A percentile compares a stretch with the other conserved stretches of the same genome.
phyloP scores from a whole-genome alignment of 2,888 invertebrate genomes.

The Diaphora mendica region DNA sequence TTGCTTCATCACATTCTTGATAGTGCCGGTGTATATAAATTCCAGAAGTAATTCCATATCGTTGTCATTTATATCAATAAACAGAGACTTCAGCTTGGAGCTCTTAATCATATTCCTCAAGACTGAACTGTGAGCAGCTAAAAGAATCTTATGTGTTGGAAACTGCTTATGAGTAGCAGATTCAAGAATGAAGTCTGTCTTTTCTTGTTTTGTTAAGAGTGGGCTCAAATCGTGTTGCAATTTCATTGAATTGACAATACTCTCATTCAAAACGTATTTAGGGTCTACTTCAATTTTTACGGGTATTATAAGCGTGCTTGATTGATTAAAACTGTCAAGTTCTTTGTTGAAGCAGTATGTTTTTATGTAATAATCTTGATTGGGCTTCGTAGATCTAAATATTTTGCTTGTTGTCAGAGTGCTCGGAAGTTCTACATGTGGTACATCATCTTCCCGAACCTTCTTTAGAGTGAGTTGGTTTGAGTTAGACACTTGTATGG shows the following conservation, averaged over 20 bases:
- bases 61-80: constrained; percentile 64
- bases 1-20: constrained; percentile 63
- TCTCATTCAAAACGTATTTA: constrained; percentile 56
- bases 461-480: constrained; percentile 44
- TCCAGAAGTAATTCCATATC: constrained; percentile 70
- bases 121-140: constrained; percentile 71
- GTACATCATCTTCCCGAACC: constrained; percentile 32
- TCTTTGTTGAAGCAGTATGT: constrained; percentile 63
- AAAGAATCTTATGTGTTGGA: constrained; percentile 68
- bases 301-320: constrained; percentile 64
- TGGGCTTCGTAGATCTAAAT: constrained; percentile 57
- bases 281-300: constrained; percentile 60
- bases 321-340: constrained; percentile 45
- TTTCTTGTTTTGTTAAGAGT: constrained; percentile 58
- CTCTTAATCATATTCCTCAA: constrained; percentile 63
- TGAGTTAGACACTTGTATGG: constrained; percentile 62
- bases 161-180: constrained; percentile 63
- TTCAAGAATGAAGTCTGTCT: constrained; percentile 66
- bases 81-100: constrained; percentile 46
- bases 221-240: constrained; percentile 63
- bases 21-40: constrained; percentile 72
- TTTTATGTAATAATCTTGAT: constrained; percentile 67
- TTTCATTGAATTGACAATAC: constrained; percentile 66
- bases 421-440: constrained; percentile 43
- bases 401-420: constrained; percentile 50